Base-by-base conservation (phyloP, 1,140 invertebrate species). In the Papilio machaon region DNA sequence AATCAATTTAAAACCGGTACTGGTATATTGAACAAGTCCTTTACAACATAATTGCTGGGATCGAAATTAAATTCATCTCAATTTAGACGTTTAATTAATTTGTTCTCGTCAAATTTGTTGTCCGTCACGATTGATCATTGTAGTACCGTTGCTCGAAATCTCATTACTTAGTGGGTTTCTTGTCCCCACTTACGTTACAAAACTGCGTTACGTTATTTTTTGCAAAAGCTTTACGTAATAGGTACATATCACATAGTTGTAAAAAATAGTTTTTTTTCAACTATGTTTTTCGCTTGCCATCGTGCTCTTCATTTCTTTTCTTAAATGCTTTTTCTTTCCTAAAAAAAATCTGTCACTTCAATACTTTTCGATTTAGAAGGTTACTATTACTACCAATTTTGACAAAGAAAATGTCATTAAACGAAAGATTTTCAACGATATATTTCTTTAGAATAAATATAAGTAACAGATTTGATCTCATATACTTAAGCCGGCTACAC, bases 41-140 rank as follows among this genome's bases (percentile, higher is more conserved):
- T 35, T 70, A 70, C 64, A 70, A 70, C 64, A 70, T 70, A 70
- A 70, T 70, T 38, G 64, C 64, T 35, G 13, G 13, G 64, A 67
- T 35, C 60, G 10, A 70, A 70, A 35, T 70, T 35, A 35, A 70
- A 70, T 64, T 64, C 60, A 64, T 70, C 64, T 70, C 64, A 70
- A 70, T 70, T 4, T 70, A 15, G 15, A 7, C 11, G 10, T 35
- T 70, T 35, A 70, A 70, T 70, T 70, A 70, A 70, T 35, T 70
- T 35, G 30, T 70, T 70, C 64, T 38, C 15, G 64, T 70, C 11
- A 11, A 38, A 64, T 30, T 30, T 30, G 23, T 70, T 67, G 13
- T 13, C 30, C 4, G 64, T 70, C 30, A 67, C 64, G 64, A 70
- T 35, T 35, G 64, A 35, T 30, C 23, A 30, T 64, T 23, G 9